These are phyloP conservation scores for Cordilura impudica DNA, from an alignment of 2,888 invertebrate species.

Conservation along the genomic window DNA sequence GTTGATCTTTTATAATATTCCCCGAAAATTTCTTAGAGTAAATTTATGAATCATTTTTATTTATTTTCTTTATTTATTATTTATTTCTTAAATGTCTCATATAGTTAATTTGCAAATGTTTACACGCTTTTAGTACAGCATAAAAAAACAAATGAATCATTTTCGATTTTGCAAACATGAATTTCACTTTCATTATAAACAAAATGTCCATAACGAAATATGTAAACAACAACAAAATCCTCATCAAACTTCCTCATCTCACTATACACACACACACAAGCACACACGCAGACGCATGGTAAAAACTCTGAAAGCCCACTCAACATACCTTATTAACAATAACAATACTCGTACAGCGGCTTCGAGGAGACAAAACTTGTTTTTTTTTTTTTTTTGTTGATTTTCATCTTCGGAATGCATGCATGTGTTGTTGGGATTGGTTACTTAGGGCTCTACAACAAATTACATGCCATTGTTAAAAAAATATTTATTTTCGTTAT, in stretches of 20 bases:
- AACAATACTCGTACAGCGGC: background rate
- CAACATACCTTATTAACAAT: background rate
- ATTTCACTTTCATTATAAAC: constrained; percentile 44
- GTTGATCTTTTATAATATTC: background rate
- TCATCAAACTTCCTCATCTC: constrained; percentile 21
- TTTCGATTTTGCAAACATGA: constrained; percentile 5
- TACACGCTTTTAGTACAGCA: background rate
- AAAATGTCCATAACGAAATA: background rate
- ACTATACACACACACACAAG: background rate
- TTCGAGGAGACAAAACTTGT: constrained; percentile 20
- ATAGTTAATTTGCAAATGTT: background rate
- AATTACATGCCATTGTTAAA: constrained; percentile 25
- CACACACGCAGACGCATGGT: too few species aligned
- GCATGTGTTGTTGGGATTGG: background rate
- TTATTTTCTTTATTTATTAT: too few species aligned
- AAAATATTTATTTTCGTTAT: background rate
- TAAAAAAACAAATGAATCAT: background rate
- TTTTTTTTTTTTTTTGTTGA: background rate
- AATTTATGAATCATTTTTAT: background rate
- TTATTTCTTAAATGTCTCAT: background rate
- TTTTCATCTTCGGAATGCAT: background rate
- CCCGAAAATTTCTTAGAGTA: too few species aligned
- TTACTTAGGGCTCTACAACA: constrained; percentile 43
- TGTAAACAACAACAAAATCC: constrained; percentile 12
- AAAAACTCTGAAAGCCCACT: constrained; percentile 10